Evolutionary conservation across 1,140 invertebrate genomes (phyloP), one percentile per base, ranked within the genome.

Genomic region (Amphibalanus amphitrite): DNA sequence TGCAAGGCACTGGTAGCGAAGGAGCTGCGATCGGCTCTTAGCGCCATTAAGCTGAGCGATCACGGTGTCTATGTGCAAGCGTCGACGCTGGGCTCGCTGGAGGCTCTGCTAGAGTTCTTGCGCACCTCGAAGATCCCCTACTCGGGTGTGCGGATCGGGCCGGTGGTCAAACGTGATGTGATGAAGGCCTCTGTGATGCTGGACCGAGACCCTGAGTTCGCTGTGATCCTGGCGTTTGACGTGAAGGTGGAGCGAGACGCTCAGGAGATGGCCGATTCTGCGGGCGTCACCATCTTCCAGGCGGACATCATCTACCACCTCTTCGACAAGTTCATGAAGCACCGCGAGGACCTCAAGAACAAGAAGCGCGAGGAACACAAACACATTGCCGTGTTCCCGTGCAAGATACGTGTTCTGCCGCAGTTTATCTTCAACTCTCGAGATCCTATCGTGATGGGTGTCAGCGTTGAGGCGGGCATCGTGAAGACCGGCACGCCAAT

Each of bases 281-380:
- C 73, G 59, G 73, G 73, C 13, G 84, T 99, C 67, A 94, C 90
- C 82, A 96, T 99, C 77, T 99, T 99, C 86, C 90, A 95, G 72
- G 97, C 97, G 3, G 96, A 99, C 81, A 99, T 99, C 79, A 99
- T 99, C 78, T 99, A 99, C 83, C 97, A 99, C 84, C 83, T 99
- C 73, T 98, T 98, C 82, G 97, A 99, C 81, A 91, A 91, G 79
- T 99, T 99, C 83, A 95, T 89, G 74, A 89, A 90, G 26, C 98
- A 95, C 80, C 84, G 93, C 71, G 94, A 98, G 70, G 93, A 98
- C 75, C 82, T 98, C n/a, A 94, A 91, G 78, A 86, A 89, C 77
- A 89, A 89, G 79, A 97, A 95, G 79, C 86, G 95, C 23, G 93
- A 97, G 75, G 92, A 98, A 79, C 91, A 94, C 82, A 96, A 96